A percentile compares a stretch with the other conserved stretches of the same genome.
These are phyloP conservation scores for Neostethus bicornis DNA, from an alignment of 2,797 vertebrate genomes.

Conservation along the genomic window DNA sequence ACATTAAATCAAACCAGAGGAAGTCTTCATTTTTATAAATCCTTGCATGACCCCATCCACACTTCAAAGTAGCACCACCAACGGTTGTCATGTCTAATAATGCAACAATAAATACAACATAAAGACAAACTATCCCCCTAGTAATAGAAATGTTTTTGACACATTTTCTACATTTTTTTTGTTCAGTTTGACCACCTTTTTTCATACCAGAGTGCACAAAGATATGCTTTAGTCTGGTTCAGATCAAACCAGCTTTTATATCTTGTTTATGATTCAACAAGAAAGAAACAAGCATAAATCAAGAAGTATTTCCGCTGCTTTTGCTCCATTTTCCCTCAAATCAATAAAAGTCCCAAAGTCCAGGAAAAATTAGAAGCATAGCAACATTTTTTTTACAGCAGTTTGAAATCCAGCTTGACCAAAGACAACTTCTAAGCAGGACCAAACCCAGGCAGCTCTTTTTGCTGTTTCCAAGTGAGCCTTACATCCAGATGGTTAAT, in stretches of 20 bases:
- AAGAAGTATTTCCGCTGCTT: constrained; percentile 14
- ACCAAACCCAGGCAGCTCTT: constrained; percentile 50
- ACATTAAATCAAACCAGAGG: constrained; percentile 25
- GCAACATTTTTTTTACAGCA: constrained; percentile 33
- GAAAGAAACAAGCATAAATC: background rate
- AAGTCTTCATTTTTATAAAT: constrained; percentile 26
- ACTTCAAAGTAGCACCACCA: constrained; percentile 44
- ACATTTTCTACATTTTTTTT: constrained; percentile 38
- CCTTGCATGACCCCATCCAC: constrained; percentile 12
- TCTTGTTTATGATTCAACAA: constrained; percentile 15
- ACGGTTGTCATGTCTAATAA: constrained; percentile 48
- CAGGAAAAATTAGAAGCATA: constrained; percentile 39
- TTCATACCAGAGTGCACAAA: constrained; percentile 11
- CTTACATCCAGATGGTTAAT: constrained; percentile 15
- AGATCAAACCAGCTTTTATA: constrained; percentile 10
- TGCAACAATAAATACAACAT: constrained; percentile 78
- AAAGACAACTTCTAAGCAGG: constrained; percentile 39
- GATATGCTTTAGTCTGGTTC: constrained; percentile 21
- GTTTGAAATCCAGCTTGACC: constrained; percentile 25
- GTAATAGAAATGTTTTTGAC: constrained; percentile 34
- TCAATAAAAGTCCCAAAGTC: constrained; percentile 48
- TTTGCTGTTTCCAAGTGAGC: constrained; percentile 29
- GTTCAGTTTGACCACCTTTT: constrained; percentile 37
- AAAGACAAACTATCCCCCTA: constrained; percentile 39
- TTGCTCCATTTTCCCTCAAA: constrained; percentile 32